Conservation (phyloP, 2,888 invertebrate species). For the Hydrotaea diabolus region DNA sequence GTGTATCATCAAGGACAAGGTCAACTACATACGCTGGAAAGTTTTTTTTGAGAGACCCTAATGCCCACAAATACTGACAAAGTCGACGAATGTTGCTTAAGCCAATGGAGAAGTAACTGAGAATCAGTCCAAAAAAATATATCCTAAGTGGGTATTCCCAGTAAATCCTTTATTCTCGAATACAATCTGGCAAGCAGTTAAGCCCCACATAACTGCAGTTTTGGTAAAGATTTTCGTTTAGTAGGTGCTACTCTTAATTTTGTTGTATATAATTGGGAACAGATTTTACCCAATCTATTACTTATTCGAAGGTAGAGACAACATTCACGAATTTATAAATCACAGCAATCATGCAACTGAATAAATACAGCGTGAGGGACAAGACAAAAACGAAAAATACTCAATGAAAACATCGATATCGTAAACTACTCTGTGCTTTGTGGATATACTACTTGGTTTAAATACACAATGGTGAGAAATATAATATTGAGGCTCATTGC, state of each 20-base stretch:
- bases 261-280: constrained; percentile 17
- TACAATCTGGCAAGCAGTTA: constrained; percentile 31
- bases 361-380: not conserved
- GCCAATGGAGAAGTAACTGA: too few relatives aligned
- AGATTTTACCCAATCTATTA: constrained; percentile 11
- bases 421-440: constrained; percentile 49
- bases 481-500: constrained; percentile 70
- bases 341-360: constrained; percentile 56
- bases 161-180: constrained; percentile 8
- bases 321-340: constrained; percentile 44
- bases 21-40: constrained; percentile 41
- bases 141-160: not conserved
- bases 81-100: constrained; percentile 36
- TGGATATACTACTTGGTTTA: too few relatives aligned
- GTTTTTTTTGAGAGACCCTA: constrained; percentile 48
- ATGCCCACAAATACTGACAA: constrained; percentile 53
- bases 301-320: constrained; percentile 40
- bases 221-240: too few relatives aligned
- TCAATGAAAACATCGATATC: constrained; percentile 29
- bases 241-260: constrained; percentile 30
- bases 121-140: not conserved
- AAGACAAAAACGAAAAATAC: constrained; percentile 40
- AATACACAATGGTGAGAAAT: constrained; percentile 46
- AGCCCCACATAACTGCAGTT: constrained; percentile 50
- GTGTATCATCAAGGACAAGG: constrained; percentile 12